These are phyloP conservation scores for Papilio elwesi DNA, from an alignment of 2,888 invertebrate species.

Conservation along the genomic window DNA sequence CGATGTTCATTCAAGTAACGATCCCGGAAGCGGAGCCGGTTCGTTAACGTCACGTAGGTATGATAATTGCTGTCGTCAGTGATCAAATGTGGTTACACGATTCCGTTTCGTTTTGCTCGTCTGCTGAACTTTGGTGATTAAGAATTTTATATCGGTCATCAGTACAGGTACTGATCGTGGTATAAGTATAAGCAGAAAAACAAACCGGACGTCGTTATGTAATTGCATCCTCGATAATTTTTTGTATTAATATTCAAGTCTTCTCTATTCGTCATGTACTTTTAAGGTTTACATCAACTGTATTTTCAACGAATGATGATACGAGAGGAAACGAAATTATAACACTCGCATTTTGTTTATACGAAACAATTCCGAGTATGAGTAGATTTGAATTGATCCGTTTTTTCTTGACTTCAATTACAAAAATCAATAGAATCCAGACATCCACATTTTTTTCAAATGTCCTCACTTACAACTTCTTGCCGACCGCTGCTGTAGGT, in stretches of 20 bases:
- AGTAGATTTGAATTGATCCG: no score
- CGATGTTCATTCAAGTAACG: constrained; percentile 77
- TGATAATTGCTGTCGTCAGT: constrained; percentile 75
- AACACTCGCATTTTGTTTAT: no score
- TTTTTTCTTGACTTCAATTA: no score
- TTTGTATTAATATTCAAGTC: constrained; percentile 14
- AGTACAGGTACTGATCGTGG: neutral
- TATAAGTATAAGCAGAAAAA: constrained; percentile 5
- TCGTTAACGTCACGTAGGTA: constrained; percentile 67
- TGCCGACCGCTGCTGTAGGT: no score
- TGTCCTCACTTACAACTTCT: no score
- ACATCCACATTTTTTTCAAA: no score
- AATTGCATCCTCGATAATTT: constrained; percentile 19
- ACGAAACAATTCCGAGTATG: no score
- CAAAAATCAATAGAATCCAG: no score
- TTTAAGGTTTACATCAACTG: constrained; percentile 17
- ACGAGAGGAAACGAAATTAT: no score
- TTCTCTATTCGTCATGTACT: neutral
- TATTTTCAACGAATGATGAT: no score
- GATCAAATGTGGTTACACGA: constrained; percentile 60
- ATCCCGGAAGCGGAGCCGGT: constrained; percentile 82
- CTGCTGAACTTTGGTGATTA: constrained; percentile 24
- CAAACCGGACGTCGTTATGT: constrained; percentile 25
- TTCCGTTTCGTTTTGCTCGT: constrained; percentile 16
- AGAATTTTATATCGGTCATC: constrained; percentile 21